Evolutionary conservation across 1,140 invertebrate genomes (phyloP).

Genomic region (Drosophila bifasciata): DNA sequence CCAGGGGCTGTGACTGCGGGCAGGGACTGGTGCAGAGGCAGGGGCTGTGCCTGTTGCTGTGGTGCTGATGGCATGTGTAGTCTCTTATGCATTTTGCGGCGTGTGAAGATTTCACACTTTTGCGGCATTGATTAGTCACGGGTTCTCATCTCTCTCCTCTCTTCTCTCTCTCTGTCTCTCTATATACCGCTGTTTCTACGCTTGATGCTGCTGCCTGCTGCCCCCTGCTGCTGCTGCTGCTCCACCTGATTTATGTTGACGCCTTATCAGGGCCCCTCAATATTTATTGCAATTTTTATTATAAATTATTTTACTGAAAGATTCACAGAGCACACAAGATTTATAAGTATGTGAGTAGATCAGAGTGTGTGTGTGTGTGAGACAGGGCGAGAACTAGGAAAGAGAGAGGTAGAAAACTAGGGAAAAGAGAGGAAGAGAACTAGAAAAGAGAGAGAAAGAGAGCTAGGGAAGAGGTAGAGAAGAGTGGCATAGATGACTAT

Average conservation of each 20-base stretch:
- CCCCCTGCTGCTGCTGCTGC: not conserved
- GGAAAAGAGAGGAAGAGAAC: conserved; percentile 13
- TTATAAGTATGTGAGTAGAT: conserved; percentile 54
- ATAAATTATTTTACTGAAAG: conserved; percentile 47
- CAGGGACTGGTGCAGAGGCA: no score
- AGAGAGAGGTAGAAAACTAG: conserved; percentile 15
- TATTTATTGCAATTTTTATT: conserved; percentile 82
- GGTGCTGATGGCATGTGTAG: not conserved
- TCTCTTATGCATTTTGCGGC: conserved; percentile 13
- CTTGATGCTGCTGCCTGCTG: no score
- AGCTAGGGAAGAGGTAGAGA: no score
- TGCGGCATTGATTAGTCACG: conserved; percentile 75
- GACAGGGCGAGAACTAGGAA: conserved; percentile 15
- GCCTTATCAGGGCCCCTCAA: conserved; percentile 78
- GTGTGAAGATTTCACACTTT: conserved; percentile 61
- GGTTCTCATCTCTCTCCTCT: conserved; percentile 2
- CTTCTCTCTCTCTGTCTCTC: no score
- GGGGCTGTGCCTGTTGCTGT: not conserved
- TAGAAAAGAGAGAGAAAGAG: conserved; percentile 22
- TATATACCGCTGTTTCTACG: no score
- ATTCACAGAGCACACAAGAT: conserved; percentile 37
- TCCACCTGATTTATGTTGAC: conserved; percentile 75
- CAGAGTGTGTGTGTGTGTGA: conserved; percentile 3
- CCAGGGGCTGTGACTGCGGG: no score
- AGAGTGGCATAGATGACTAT: not conserved